phyloP scores from a whole-genome alignment of 2,113 vertebrate genomes.

The Phalacrocorax aristotelis region DNA sequence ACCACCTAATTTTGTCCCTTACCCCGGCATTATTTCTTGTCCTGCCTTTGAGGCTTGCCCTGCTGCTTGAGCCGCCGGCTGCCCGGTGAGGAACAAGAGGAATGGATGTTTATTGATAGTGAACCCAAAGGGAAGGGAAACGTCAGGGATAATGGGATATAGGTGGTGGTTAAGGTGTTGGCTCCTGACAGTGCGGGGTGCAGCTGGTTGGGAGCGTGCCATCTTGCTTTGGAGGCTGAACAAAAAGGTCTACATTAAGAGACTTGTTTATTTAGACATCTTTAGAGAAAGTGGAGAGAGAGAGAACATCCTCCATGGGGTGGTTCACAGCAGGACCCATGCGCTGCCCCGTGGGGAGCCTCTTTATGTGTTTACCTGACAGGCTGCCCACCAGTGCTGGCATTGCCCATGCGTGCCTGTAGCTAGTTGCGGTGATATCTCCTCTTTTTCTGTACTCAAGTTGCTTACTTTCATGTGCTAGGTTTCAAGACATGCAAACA shows the following conservation, averaged over 20 bases:
- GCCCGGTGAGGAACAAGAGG: neutral
- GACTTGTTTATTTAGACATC: neutral
- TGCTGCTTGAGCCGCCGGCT: neutral
- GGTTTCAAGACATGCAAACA: neutral
- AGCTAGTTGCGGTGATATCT: fast-evolving
- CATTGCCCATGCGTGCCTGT: neutral
- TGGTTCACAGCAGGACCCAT: neutral
- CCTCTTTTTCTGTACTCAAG: neutral
- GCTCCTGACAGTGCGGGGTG: neutral
- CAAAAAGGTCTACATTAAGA: neutral
- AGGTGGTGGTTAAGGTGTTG: neutral
- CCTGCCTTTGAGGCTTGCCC: neutral
- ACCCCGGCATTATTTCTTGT: neutral
- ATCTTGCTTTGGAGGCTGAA: neutral
- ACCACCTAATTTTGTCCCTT: neutral
- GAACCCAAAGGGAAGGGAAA: neutral
- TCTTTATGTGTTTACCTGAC: neutral
- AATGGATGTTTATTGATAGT: neutral
- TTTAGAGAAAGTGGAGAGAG: neutral
- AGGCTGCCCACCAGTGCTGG: neutral
- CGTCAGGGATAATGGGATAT: neutral
- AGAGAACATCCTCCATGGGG: neutral
- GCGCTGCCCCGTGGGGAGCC: neutral
- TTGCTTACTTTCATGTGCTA: neutral
- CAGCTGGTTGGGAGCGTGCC: fast-evolving